Evolutionary conservation across 1,140 invertebrate species (phyloP), one percentile per base, ranked within the genome.

Genomic region (Drosophila bifasciata): DNA sequence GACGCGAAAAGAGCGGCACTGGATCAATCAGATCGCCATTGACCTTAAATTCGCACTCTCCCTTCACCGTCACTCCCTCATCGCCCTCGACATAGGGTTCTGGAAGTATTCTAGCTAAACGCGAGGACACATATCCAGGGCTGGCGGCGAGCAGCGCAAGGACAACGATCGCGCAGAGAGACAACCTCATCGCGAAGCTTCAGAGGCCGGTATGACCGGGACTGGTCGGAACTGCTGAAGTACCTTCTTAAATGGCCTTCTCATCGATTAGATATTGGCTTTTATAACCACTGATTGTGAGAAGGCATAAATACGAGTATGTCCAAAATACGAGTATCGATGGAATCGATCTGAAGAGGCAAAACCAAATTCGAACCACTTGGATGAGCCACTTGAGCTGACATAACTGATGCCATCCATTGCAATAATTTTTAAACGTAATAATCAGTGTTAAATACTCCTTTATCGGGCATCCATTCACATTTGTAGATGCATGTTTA

Each of bases 1-100:
- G 79, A 4, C 73, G 63, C 15, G 68, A 61, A 19, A 91, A 90
- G 0, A 91, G 51, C 6, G 90, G 90, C 2, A 75, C 83, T 0
- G 90, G 90, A 68, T 89, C 90, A 13, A 66, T 85, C 4, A 91
- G 84, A 59, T 90, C 90, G 0, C 89, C 83, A 36, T 85, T 91
- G 0, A 91, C 70, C 9, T 46, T 67, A 57, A 91, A 91, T 19
- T 89, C 72, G 45, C 90, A 91, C 21, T 91, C 86, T 1, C 89
- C 89, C 15, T 43, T 39, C 15, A 89, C 79, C 0, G 48, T 32
- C 0, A 89, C 84, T 32, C 84, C 84, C 17, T 64, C 62, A 5
- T 86, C 78, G 23, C 48, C 81, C 2, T 88, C 74, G 13, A 43
- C 76, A 2, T 61, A n/a, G 15, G 50, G 16, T 15, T 73, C 23